These are phyloP conservation scores for Sturmia bella DNA, from an alignment of 2,888 invertebrate species.

Conservation along the genomic window DNA sequence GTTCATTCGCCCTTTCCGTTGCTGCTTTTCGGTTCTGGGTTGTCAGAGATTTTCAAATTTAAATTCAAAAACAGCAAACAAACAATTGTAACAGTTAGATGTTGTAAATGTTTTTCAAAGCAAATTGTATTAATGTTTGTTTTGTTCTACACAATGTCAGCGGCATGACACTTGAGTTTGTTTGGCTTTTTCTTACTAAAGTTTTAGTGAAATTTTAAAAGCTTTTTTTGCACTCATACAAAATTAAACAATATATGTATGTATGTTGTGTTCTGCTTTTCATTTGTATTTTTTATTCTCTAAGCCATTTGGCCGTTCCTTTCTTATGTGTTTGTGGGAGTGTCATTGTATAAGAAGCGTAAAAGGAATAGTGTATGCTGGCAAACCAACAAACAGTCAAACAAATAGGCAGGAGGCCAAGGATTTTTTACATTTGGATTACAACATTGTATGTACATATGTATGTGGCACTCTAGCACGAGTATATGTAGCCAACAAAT, in stretches of 20 bases:
- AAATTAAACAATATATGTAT: constrained; percentile 20
- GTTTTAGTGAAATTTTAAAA: constrained; percentile 46
- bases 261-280: constrained; percentile 2
- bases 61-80: constrained; percentile 46
- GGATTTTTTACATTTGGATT: constrained; percentile 27
- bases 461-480: not conserved
- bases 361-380: not conserved
- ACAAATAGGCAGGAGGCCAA: constrained; percentile 44
- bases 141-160: constrained; percentile 52
- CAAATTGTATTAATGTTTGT: constrained; percentile 67
- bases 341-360: not conserved
- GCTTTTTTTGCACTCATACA: constrained; percentile 17
- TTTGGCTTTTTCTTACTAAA: constrained; percentile 11
- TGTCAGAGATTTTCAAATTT: constrained; percentile 52
- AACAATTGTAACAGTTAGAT: constrained; percentile 62
- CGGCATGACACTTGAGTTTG: constrained; percentile 57
- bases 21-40: constrained; percentile 22
- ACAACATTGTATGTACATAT: constrained; percentile 46
- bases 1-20: constrained; percentile 24
- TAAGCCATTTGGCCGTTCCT: constrained; percentile 53
- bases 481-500: constrained; percentile 23
- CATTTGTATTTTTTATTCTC: constrained; percentile 22
- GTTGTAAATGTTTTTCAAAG: constrained; percentile 62
- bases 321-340: not conserved
- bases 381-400: not conserved